These are phyloP conservation scores for Augiades crinisus DNA, from an alignment of 2,888 invertebrate genomes.

Conservation along the genomic window DNA sequence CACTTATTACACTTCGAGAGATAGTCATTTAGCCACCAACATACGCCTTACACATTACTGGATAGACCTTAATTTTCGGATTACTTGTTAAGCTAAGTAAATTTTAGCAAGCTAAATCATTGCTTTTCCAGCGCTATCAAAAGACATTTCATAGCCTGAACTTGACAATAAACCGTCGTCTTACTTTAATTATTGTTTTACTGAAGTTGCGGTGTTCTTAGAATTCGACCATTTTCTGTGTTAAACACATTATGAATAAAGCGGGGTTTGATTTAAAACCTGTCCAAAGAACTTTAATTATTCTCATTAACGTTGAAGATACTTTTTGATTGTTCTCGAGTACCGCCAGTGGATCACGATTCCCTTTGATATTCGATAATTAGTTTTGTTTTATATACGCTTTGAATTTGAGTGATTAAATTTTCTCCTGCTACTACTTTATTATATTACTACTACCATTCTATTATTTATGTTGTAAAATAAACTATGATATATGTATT, in stretches of 20 bases:
- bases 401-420: no score
- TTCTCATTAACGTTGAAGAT: conserved; percentile 6
- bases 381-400: conserved; percentile 16
- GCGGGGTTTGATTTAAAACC: conserved; percentile 9
- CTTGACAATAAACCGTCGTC: not conserved
- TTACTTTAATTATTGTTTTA: conserved; percentile 11
- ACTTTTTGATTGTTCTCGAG: conserved; percentile 6
- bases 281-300: conserved; percentile 6
- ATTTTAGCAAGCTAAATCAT: no score
- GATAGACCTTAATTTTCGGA: no score
- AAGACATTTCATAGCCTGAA: not conserved
- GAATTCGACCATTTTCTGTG: conserved; percentile 3
- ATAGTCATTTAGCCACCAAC: no score
- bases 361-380: conserved; percentile 15
- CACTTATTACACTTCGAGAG: no score
- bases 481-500: no score
- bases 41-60: no score
- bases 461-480: not conserved
- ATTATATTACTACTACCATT: no score
- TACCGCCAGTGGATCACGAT: not conserved
- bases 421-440: no score
- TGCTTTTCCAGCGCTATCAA: no score
- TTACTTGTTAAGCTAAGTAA: no score
- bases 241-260: conserved; percentile 12
- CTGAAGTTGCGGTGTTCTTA: not conserved